These are phyloP conservation scores for Leptopilina drosophilae DNA, from an alignment of 2,888 invertebrate species.

Conservation along the genomic window DNA sequence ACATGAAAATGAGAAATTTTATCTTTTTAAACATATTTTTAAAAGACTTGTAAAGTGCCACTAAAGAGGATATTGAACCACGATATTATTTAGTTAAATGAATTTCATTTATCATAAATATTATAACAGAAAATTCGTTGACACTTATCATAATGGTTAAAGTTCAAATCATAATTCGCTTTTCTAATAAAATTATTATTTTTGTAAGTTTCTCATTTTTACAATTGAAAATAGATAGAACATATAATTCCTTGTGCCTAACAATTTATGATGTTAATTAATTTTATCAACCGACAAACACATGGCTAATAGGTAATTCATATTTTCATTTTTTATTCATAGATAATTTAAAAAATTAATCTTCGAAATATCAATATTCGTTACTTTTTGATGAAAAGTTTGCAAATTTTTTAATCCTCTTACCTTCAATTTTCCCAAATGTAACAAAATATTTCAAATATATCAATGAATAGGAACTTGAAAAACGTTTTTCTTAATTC, in stretches of 20 bases:
- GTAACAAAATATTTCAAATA: no score
- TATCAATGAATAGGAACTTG: not conserved
- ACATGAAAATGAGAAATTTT: not conserved
- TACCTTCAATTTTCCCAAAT: no score
- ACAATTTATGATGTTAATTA: conserved; percentile 10
- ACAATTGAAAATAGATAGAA: not conserved
- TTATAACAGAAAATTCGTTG: conserved; percentile 8
- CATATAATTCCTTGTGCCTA: not conserved
- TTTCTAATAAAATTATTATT: conserved; percentile 16
- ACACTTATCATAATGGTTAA: conserved; percentile 25
- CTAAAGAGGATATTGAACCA: not conserved
- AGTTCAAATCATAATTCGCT: conserved; percentile 29
- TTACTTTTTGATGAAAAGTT: not conserved
- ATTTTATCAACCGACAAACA: not conserved
- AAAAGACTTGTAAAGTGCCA: not conserved
- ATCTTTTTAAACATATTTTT: conserved; percentile 1
- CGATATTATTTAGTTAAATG: conserved; percentile 8
- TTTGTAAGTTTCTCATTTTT: not conserved
- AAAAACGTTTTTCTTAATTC: no score
- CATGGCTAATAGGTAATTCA: not conserved
- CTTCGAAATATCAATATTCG: not conserved
- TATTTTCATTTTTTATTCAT: not conserved
- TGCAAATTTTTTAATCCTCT: not conserved
- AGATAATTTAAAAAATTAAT: not conserved
- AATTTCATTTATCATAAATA: conserved; percentile 5